phyloP scores from a whole-genome alignment of 2,888 invertebrate species.

The Ennomos erosarius region DNA sequence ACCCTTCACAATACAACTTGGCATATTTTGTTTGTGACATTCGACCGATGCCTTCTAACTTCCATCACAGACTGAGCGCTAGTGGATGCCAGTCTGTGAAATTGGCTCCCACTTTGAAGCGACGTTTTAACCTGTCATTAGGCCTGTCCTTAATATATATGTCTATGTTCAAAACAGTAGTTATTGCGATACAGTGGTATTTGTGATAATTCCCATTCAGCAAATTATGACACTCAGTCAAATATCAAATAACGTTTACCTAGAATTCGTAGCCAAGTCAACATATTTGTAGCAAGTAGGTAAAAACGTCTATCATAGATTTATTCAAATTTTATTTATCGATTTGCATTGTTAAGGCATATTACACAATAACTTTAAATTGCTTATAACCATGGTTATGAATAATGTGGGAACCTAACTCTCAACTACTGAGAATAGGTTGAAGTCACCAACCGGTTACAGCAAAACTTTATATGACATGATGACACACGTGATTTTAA shows the following conservation, averaged over 20 bases:
- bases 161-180: too few relatives aligned
- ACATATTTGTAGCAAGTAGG: not conserved
- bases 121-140: too few relatives aligned
- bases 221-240: not conserved
- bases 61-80: too few relatives aligned
- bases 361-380: conserved; percentile 14
- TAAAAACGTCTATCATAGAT: not conserved
- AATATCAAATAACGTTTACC: conserved; percentile 11
- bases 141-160: too few relatives aligned
- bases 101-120: too few relatives aligned
- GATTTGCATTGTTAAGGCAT: conserved; percentile 4
- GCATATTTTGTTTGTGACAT: too few relatives aligned
- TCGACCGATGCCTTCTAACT: too few relatives aligned
- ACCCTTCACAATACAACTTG: too few relatives aligned
- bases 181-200: too few relatives aligned
- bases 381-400: conserved; percentile 16
- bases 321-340: conserved; percentile 10
- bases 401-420: conserved; percentile 27
- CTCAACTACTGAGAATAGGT: conserved; percentile 20
- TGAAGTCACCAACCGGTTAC: conserved; percentile 22
- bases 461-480: conserved; percentile 17
- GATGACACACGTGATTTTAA: conserved; percentile 27
- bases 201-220: too few relatives aligned
- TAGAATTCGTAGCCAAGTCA: too few relatives aligned
- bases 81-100: too few relatives aligned